Evolutionary conservation across 2,797 vertebrate species (phyloP).

Genomic region (Gambelia wislizenii): DNA sequence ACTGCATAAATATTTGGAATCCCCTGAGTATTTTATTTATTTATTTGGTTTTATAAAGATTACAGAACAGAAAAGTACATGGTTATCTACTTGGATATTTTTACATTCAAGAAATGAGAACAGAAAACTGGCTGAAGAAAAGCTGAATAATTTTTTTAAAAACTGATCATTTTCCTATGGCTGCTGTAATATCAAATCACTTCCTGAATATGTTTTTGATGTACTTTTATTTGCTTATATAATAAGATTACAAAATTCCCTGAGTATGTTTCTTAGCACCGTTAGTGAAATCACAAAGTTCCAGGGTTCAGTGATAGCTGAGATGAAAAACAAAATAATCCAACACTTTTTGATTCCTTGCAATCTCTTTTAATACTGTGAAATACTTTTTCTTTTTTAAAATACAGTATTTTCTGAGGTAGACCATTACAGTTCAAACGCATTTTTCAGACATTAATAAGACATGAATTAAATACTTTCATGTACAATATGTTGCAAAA

Average conservation of each 20-base stretch:
- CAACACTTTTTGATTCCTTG: conserved; percentile 39
- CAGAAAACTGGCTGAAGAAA: background rate
- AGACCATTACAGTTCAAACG: conserved; percentile 97
- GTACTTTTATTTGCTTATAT: background rate
- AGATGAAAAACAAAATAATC: background rate
- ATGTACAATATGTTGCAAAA: conserved; percentile 97
- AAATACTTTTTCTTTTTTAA: conserved; percentile 95
- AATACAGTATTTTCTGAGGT: conserved; percentile 99
- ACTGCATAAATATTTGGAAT: background rate
- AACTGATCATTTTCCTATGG: background rate
- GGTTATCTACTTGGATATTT: background rate
- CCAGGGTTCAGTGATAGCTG: background rate
- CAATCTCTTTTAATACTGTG: conserved; percentile 98
- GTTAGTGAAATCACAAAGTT: background rate
- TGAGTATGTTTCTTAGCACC: background rate
- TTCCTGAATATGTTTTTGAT: background rate
- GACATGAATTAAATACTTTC: conserved; percentile 99
- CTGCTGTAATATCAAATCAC: background rate
- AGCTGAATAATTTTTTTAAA: background rate
- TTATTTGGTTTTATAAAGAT: conserved; percentile 3
- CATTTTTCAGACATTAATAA: conserved; percentile 90
- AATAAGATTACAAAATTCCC: background rate
- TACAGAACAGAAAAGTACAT: background rate
- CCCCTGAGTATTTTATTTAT: background rate
- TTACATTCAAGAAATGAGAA: background rate